A percentile compares a stretch with the other conserved stretches of the same genome.
Evolutionary conservation across 2,113 vertebrate species (phyloP).

Genomic region (Ammodytes dubius): DNA sequence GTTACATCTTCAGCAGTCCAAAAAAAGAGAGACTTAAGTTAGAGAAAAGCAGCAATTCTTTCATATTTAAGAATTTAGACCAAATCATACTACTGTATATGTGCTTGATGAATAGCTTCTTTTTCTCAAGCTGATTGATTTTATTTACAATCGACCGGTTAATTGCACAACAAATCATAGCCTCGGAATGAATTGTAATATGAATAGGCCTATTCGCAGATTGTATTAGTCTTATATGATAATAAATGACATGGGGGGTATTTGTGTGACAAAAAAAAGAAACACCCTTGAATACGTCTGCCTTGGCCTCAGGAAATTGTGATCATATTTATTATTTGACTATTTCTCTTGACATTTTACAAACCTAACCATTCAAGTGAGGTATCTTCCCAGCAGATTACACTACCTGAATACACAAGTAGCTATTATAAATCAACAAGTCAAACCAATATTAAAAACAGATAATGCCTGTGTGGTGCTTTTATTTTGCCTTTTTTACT

Average conservation of each 20-base stretch:
- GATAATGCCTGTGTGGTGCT: constrained; percentile 16
- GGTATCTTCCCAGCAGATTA: background rate
- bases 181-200: too few relatives aligned
- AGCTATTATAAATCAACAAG: background rate
- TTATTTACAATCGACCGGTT: background rate
- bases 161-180: background rate
- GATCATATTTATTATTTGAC: background rate
- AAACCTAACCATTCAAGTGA: background rate
- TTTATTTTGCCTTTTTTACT: constrained; percentile 19
- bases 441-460: constrained; percentile 3
- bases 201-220: background rate
- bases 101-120: background rate
- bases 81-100: background rate
- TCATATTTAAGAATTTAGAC: background rate
- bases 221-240: background rate
- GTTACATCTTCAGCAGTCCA: background rate
- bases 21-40: background rate
- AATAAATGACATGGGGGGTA: background rate
- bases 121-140: too few relatives aligned
- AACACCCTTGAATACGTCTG: background rate
- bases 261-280: background rate
- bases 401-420: background rate
- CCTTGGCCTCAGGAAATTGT: background rate
- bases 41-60: background rate
- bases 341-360: background rate